These are phyloP conservation scores for Atrina japonica DNA, from an alignment of 2,888 invertebrate genomes.

Conservation along the genomic window DNA sequence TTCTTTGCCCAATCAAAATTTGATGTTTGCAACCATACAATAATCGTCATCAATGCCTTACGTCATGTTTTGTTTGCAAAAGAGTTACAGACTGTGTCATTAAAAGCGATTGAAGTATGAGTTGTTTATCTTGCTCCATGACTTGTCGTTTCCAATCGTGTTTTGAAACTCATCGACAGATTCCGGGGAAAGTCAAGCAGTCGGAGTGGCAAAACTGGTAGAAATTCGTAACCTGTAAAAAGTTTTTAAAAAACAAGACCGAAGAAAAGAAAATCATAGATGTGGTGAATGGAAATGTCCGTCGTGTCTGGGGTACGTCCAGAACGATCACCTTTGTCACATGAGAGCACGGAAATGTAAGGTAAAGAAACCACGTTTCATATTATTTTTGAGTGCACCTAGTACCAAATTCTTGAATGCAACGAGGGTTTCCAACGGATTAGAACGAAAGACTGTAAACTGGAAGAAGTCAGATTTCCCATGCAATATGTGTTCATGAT, in stretches of 20 bases:
- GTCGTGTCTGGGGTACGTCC: conserved; percentile 18
- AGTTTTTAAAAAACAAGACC: conserved; percentile 19
- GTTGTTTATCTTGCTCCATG: conserved; percentile 31
- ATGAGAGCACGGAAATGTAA: conserved; percentile 9
- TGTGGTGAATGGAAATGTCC: conserved; percentile 34
- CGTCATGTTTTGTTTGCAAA: conserved; percentile 28
- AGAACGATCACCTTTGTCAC: conserved; percentile 25
- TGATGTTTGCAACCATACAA: conserved; percentile 34
- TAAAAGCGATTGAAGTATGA: conserved; percentile 23
- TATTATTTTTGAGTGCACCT: too few species aligned
- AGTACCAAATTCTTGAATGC: too few species aligned
- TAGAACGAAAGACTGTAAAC: neutral
- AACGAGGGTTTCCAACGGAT: neutral
- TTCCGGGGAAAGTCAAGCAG: conserved; percentile 2
- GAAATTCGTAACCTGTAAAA: conserved; percentile 30
- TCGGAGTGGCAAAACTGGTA: conserved; percentile 31
- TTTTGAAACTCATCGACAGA: conserved; percentile 29
- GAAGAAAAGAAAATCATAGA: conserved; percentile 18
- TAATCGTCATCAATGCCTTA: conserved; percentile 24
- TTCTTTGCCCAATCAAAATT: conserved; percentile 27
- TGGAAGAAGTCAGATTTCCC: neutral
- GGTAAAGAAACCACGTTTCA: conserved; percentile 10
- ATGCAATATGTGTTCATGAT: conserved; percentile 18
- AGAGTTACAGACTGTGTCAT: conserved; percentile 10
- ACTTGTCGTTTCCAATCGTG: conserved; percentile 33